Base-by-base conservation (phyloP, 2,888 invertebrate genomes). In the Ischnus inquisitorius region DNA sequence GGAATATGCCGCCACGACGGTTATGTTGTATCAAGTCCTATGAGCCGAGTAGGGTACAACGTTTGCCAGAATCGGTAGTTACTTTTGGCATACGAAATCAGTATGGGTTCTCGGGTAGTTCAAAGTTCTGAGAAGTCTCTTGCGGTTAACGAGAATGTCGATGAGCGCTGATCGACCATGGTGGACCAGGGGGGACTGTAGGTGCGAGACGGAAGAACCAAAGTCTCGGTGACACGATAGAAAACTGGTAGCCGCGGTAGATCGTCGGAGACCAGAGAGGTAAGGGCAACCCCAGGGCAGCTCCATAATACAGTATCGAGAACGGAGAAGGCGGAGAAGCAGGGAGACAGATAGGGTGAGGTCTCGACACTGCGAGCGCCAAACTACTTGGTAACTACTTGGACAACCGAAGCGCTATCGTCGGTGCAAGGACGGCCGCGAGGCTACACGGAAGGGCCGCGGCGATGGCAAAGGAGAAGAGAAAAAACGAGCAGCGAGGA, bases 351-450 rank as follows among this genome's bases (percentile, higher is more conserved):
- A 54, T 74, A 77, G 57, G 65, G 12, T 60, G 86, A 87, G 86
- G 85, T 87, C 88, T 90, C 88, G 91, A 91, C 90, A 91, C 86
- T 85, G 90, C 83, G 85, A 74, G 68, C 88, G 88, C 34, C 89
- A 91, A 92, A 92, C 91, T 92, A 92, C 92, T 91, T 90, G 89
- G 86, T 89, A 92, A 92, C 92, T 92, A 91, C 90, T 91, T 91
- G 91, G 91, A 88, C 87, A 88, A 84, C 86, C 87, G 87, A 88
- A 88, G 88, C 87, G 60, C 43, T 54, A 28, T 43, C 4, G 67
- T 57, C 39, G 74, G 64, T 71, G 77, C 51, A 74, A 77, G 64
- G 83, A 43, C 80, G 65, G 77, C 77, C 57, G 65, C 51, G 64
- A 80, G 41, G 25, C 48, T 76, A 43, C 43, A 34, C 64, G 22